Conservation (phyloP, 2,113 vertebrate genomes). For the Xenus cinereus region DNA sequence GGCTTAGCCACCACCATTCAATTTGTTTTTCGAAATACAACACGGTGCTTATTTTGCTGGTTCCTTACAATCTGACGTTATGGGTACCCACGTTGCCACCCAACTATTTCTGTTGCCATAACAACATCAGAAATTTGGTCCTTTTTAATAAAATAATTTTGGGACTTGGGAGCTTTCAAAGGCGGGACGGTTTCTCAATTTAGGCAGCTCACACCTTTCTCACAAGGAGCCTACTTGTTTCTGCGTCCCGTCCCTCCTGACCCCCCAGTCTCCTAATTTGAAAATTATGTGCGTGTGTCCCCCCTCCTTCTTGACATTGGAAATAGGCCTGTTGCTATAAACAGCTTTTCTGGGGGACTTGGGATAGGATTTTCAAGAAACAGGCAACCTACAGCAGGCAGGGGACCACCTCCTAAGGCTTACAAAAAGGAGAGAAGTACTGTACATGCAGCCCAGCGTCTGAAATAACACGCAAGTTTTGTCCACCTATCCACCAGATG, state of each 20-base stretch:
- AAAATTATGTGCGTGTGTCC: neutral
- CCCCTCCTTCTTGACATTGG: neutral
- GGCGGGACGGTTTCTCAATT: constrained; percentile 23
- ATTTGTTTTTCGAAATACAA: constrained; percentile 53
- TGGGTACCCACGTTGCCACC: constrained; percentile 65
- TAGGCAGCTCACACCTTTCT: constrained; percentile 53
- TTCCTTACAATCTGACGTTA: constrained; percentile 65
- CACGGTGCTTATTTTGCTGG: constrained; percentile 33
- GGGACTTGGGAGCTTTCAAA: neutral
- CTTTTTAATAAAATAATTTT: constrained; percentile 70
- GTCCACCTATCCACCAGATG: neutral
- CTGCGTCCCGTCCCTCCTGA: neutral
- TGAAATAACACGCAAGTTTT: neutral
- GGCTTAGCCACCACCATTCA: constrained; percentile 54
- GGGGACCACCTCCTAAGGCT: constrained; percentile 55
- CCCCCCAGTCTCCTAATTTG: neutral
- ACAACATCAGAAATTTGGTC: constrained; percentile 76
- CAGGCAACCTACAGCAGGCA: constrained; percentile 70
- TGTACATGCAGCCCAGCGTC: neutral
- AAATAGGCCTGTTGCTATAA: constrained; percentile 37
- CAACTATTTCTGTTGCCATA: constrained; percentile 79
- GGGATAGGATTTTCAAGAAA: constrained; percentile 76
- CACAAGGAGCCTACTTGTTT: constrained; percentile 24
- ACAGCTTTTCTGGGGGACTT: constrained; percentile 52
- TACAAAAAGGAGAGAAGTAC: neutral